A percentile compares a stretch with the other conserved stretches of the same genome.
Conservation (phyloP, 2,113 vertebrate species). For the Poeciliopsis retropinna region DNA sequence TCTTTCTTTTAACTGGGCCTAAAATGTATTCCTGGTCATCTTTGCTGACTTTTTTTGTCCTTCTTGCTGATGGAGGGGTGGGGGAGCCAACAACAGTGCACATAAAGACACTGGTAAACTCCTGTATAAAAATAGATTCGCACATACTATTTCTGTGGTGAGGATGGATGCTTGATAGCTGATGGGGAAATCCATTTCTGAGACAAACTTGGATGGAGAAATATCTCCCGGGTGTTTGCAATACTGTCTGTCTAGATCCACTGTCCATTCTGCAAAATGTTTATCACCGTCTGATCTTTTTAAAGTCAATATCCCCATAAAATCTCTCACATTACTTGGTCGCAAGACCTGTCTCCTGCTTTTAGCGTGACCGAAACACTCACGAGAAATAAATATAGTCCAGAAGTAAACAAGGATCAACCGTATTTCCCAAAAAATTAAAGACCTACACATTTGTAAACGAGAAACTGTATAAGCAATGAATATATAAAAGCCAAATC, state of each 20-base stretch:
- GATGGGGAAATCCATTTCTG: constrained; percentile 52
- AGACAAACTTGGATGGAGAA: constrained; percentile 58
- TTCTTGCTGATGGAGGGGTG: not conserved
- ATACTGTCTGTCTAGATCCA: constrained; percentile 45
- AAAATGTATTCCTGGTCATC: not conserved
- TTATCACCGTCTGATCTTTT: constrained; percentile 43
- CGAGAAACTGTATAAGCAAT: not conserved
- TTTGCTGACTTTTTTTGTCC: not conserved
- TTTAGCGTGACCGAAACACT: constrained; percentile 51
- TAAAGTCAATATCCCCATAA: constrained; percentile 41
- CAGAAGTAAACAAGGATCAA: constrained; percentile 11
- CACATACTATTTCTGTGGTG: constrained; percentile 33
- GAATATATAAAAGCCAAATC: too few species aligned
- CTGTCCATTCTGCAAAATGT: constrained; percentile 18
- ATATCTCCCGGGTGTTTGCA: constrained; percentile 8
- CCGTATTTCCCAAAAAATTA: constrained; percentile 9
- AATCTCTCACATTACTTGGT: constrained; percentile 37
- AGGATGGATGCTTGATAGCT: constrained; percentile 39
- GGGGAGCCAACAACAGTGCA: not conserved
- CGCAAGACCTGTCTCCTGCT: constrained; percentile 33
- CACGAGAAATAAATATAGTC: constrained; percentile 50
- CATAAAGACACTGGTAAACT: constrained; percentile 1
- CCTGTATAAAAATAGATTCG: constrained; percentile 24
- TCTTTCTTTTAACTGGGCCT: constrained; percentile 2
- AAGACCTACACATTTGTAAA: constrained; percentile 1